phyloP scores from a whole-genome alignment of 1,140 invertebrate genomes.

The Tribolium madens region DNA sequence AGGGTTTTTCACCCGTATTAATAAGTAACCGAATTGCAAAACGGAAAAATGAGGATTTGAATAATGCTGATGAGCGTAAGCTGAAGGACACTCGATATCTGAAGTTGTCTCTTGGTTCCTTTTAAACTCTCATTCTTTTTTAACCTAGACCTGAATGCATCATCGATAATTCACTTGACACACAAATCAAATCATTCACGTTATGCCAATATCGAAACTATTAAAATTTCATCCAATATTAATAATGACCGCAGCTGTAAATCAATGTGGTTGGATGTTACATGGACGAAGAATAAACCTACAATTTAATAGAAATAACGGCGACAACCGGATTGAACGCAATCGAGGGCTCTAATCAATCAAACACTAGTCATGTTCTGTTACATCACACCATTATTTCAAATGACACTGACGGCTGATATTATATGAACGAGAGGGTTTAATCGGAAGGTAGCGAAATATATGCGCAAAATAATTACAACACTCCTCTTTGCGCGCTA shows the following conservation, averaged over 20 bases:
- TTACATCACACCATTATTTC: constrained; percentile 14
- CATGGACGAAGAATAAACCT: background rate
- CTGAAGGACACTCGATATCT: constrained; percentile 60
- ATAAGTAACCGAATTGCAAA: constrained; percentile 34
- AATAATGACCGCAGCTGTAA: constrained; percentile 9
- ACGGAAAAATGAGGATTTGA: constrained; percentile 50
- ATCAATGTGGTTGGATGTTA: constrained; percentile 2
- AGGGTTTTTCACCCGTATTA: constrained; percentile 18
- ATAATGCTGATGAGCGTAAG: constrained; percentile 65
- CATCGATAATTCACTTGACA: constrained; percentile 36
- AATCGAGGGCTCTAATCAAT: constrained; percentile 34
- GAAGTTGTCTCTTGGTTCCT: constrained; percentile 21
- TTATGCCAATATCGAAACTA: background rate
- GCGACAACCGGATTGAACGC: constrained; percentile 20
- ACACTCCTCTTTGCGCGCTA: background rate
- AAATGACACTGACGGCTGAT: background rate
- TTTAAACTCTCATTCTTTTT: constrained; percentile 7
- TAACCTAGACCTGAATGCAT: constrained; percentile 58
- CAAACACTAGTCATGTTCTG: constrained; percentile 33
- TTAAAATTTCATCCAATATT: constrained; percentile 11
- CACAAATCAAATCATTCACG: constrained; percentile 20
- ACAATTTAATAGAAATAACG: constrained; percentile 18
- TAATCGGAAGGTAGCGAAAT: background rate
- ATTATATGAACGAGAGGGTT: background rate
- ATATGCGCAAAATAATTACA: background rate